Conservation (phyloP, 2,113 vertebrate genomes). For the Melanotaenia duboulayi region DNA sequence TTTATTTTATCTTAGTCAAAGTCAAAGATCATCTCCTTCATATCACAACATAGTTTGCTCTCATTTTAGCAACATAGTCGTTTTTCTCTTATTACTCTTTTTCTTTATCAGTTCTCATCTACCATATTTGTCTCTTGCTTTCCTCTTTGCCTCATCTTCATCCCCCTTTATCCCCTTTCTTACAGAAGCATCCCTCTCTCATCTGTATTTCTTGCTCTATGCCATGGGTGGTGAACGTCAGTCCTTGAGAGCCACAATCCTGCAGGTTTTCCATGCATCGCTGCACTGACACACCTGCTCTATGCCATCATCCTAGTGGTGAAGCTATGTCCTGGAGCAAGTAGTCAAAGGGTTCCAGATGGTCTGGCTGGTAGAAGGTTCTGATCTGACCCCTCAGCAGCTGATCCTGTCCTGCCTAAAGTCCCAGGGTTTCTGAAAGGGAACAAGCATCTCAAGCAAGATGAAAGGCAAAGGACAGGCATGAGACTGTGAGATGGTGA, state of each 20-base stretch:
- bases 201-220: slow-evolving; percentile 36
- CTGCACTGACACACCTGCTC: too few species aligned
- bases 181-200: not conserved
- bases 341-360: slow-evolving; percentile 63
- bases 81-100: slow-evolving; percentile 38
- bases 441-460: slow-evolving; percentile 41
- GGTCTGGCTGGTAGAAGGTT: slow-evolving; percentile 60
- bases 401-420: slow-evolving; percentile 64
- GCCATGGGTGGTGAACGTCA: too few species aligned
- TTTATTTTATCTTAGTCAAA: not conserved
- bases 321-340: slow-evolving; percentile 22
- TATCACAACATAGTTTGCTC: slow-evolving; percentile 41
- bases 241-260: too few species aligned
- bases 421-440: slow-evolving; percentile 39
- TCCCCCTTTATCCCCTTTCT: slow-evolving; percentile 35
- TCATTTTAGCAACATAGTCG: slow-evolving; percentile 20
- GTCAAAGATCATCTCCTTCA: slow-evolving; percentile 23
- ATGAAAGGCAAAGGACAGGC: slow-evolving; percentile 59
- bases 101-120: slow-evolving; percentile 54
- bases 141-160: slow-evolving; percentile 46
- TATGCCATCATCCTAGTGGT: slow-evolving; percentile 22
- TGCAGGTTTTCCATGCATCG: too few species aligned
- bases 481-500: slow-evolving; percentile 29
- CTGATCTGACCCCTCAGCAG: slow-evolving; percentile 55
- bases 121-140: slow-evolving; percentile 40